These are phyloP conservation scores for Aspidiotus destructor DNA, from an alignment of 2,888 invertebrate genomes.

Conservation along the genomic window DNA sequence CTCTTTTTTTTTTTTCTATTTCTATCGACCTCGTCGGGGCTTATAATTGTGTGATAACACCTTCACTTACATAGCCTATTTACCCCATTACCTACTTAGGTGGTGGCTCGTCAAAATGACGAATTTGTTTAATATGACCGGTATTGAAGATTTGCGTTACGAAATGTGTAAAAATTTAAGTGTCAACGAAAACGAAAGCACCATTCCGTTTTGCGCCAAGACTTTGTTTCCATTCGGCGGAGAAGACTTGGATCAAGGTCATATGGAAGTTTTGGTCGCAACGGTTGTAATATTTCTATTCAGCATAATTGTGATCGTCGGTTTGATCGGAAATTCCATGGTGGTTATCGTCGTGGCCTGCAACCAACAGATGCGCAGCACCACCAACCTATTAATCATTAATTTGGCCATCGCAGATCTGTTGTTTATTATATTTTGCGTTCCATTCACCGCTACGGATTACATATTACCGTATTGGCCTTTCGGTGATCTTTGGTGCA, in stretches of 20 bases:
- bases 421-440: constrained; percentile 84
- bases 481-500: constrained; percentile 82
- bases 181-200: constrained; percentile 19
- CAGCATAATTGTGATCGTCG: constrained; percentile 73
- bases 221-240: constrained; percentile 4
- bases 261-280: constrained; percentile 53
- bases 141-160: constrained; percentile 26
- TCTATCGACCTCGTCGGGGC: too few species aligned
- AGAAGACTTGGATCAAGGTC: constrained; percentile 13
- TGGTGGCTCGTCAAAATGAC: constrained; percentile 7
- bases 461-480: constrained; percentile 83
- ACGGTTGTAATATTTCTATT: constrained; percentile 72
- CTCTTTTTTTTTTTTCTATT: too few species aligned
- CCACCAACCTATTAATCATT: constrained; percentile 83
- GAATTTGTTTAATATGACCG: constrained; percentile 15
- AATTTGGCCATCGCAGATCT: constrained; percentile 84
- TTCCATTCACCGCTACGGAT: constrained; percentile 85
- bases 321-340: constrained; percentile 78
- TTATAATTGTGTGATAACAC: too few species aligned
- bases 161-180: constrained; percentile 28
- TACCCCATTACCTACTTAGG: too few species aligned
- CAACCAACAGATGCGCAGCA: constrained; percentile 85
- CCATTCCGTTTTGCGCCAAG: constrained; percentile 24
- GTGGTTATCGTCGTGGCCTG: constrained; percentile 76
- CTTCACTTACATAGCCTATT: too few species aligned